Percentiles rank a stretch among this genome's conserved stretches.
phyloP scores from a whole-genome alignment of 2,113 vertebrate genomes.

The Cebidichthys violaceus region DNA sequence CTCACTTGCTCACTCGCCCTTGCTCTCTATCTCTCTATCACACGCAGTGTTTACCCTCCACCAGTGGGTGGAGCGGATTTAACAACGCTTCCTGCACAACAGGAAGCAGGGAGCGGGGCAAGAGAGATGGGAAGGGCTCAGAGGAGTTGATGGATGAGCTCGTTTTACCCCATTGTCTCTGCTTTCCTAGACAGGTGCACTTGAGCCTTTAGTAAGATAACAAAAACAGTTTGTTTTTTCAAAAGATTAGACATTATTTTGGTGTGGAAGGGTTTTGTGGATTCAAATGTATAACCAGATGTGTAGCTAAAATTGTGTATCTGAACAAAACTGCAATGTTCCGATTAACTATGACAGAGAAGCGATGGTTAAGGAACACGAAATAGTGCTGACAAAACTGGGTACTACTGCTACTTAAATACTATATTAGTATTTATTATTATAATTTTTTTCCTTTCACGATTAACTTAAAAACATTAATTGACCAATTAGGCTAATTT shows the following conservation, averaged over 20 bases:
- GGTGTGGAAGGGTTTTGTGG: neutral
- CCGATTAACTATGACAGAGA: neutral
- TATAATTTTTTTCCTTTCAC: neutral
- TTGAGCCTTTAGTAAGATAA: conserved; percentile 19
- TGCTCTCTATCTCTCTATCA: conserved; percentile 44
- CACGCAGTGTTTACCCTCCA: conserved; percentile 59
- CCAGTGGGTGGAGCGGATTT: conserved; percentile 71
- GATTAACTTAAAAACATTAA: conserved; percentile 3
- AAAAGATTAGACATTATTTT: conserved; percentile 23
- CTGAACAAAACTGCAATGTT: neutral
- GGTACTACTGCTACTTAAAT: neutral
- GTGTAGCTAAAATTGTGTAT: neutral
- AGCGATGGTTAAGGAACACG: neutral
- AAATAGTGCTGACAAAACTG: neutral
- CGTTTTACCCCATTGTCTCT: conserved; percentile 73
- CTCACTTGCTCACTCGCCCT: neutral
- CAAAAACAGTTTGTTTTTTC: conserved; percentile 42
- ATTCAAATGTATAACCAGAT: neutral
- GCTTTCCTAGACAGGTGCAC: conserved; percentile 79
- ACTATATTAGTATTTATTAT: neutral
- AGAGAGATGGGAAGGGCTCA: conserved; percentile 65
- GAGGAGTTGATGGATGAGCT: conserved; percentile 72
- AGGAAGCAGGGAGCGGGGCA: conserved; percentile 70
- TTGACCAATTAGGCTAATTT: neutral
- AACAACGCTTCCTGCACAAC: conserved; percentile 78